Conservation (phyloP, 1,140 invertebrate genomes). For the Portunus trituberculatus region DNA sequence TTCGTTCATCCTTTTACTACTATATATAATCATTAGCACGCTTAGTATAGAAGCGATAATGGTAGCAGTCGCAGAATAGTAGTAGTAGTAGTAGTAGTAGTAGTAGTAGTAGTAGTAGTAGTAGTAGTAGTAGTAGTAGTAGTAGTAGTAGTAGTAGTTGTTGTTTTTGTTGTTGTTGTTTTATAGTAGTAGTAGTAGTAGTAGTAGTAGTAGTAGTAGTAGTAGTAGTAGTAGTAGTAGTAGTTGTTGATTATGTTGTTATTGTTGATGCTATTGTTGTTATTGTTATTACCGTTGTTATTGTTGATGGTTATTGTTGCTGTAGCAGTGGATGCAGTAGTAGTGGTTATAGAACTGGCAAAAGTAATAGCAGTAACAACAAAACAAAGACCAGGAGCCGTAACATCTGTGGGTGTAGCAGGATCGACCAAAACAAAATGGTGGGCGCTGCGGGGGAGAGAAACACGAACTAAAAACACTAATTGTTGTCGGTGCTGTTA, state of each 20-base stretch:
- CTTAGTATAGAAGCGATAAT: no score
- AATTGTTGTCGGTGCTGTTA: no score
- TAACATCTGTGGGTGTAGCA: not conserved
- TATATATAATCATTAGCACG: no score
- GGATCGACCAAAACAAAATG: not conserved
- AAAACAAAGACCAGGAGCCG: not conserved
- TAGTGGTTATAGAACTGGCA: not conserved
- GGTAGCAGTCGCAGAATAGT: not conserved
- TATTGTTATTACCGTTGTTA: no score
- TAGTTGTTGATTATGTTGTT: no score
- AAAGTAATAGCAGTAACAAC: not conserved
- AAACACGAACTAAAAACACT: no score
- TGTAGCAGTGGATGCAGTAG: not conserved
- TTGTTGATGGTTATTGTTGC: no score
- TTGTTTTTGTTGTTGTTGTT: not conserved
- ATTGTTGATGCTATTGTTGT: no score
- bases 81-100: not conserved
- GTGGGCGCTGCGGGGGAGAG: no score
- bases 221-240: constrained; percentile 16
- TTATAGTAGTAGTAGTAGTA: not conserved
- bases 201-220: not conserved
- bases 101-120: constrained; percentile 23
- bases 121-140: constrained; percentile 22
- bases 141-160: not conserved
- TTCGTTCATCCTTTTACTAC: no score